Percentiles rank a stretch among this genome's conserved stretches.
Evolutionary conservation across 2,113 vertebrate species (phyloP).

Genomic region (Alexandromys fortis): DNA sequence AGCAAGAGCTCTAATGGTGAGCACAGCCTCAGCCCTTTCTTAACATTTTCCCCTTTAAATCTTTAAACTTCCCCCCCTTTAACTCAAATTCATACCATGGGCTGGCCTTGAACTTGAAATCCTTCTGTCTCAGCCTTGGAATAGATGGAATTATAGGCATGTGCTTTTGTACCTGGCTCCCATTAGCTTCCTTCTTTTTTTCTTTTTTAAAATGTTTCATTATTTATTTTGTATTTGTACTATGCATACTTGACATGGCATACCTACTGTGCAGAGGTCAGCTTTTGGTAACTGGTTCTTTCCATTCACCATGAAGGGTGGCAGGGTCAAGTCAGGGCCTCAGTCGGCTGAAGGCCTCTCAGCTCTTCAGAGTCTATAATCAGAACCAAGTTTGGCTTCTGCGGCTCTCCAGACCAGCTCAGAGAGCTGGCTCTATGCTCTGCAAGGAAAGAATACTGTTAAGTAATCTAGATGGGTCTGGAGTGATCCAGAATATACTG

Average conservation of each 20-base stretch:
- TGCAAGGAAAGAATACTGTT: neutral
- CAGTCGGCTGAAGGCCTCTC: neutral
- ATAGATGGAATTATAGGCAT: neutral
- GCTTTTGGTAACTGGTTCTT: neutral
- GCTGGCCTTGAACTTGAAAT: neutral
- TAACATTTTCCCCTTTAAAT: neutral
- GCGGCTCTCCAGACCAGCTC: neutral
- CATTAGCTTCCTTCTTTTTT: neutral
- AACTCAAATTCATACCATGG: neutral
- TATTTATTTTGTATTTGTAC: too few relatives aligned
- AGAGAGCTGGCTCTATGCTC: neutral
- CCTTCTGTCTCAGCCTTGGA: neutral
- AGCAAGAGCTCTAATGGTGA: neutral
- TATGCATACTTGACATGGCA: neutral
- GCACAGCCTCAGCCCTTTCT: neutral
- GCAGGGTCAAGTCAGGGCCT: neutral
- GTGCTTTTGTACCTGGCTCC: neutral
- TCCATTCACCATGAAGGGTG: too few relatives aligned
- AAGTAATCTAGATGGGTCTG: neutral
- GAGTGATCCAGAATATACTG: neutral
- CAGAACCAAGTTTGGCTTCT: neutral
- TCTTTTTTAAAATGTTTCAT: neutral
- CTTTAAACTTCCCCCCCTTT: neutral
- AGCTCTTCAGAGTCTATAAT: neutral
- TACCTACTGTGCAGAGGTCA: neutral